Percentiles rank a stretch among this genome's conserved stretches.
These are phyloP conservation scores for Brachyistius frenatus DNA, from an alignment of 2,113 vertebrate species.

Conservation along the genomic window DNA sequence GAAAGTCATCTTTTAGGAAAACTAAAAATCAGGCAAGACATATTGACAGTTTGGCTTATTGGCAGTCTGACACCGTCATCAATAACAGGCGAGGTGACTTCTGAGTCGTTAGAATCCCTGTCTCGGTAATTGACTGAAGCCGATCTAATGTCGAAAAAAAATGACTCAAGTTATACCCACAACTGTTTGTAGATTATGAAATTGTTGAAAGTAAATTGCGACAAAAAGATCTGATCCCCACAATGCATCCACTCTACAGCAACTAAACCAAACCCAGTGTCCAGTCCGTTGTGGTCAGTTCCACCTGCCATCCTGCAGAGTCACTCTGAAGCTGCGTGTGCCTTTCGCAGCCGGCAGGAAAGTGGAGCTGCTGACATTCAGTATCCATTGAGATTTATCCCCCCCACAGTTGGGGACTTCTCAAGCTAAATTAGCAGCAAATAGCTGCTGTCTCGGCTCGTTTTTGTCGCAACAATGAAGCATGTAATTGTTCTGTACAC, in stretches of 20 bases:
- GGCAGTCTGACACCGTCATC: conserved; percentile 1
- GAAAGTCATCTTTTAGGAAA: conserved; percentile 5
- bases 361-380: conserved; percentile 37
- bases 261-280: not conserved
- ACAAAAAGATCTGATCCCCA: conserved; percentile 16
- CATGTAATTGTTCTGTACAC: conserved; percentile 70
- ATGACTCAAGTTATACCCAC: no score
- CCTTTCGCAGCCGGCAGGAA: conserved; percentile 5
- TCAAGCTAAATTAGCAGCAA: conserved; percentile 59
- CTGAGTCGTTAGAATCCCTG: not conserved
- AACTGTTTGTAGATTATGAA: no score
- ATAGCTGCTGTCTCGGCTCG: conserved; percentile 34
- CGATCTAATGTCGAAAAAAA: no score
- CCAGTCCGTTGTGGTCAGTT: not conserved
- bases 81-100: conserved; percentile 17
- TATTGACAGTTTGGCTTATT: conserved; percentile 34
- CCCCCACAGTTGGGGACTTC: conserved; percentile 34
- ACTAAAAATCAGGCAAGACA: not conserved
- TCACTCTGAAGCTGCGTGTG: not conserved
- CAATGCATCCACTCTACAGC: not conserved
- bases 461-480: conserved; percentile 65
- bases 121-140: conserved; percentile 4
- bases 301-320: not conserved
- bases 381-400: conserved; percentile 34
- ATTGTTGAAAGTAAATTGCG: not conserved